Percentiles rank a stretch among this genome's conserved stretches.
Evolutionary conservation across 2,797 vertebrate genomes (phyloP).

Genomic region (Parauchenoglanis ngamensis): DNA sequence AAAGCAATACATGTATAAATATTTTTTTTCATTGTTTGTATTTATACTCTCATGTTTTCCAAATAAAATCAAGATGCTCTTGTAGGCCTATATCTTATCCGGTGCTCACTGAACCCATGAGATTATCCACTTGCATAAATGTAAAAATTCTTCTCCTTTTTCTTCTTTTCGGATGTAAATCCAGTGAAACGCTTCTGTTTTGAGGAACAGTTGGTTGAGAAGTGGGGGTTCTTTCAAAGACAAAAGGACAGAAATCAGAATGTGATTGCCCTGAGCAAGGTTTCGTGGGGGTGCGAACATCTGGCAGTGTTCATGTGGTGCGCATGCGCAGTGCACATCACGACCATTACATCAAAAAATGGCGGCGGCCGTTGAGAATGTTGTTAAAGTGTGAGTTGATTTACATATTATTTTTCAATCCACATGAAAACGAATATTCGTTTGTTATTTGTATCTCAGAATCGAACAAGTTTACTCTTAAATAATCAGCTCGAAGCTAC

Average conservation of each 20-base stretch:
- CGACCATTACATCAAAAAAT: slow-evolving; percentile 79
- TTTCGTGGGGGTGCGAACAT: slow-evolving; percentile 13
- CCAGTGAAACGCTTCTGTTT: neutral
- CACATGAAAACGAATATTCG: slow-evolving; percentile 4
- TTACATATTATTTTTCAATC: slow-evolving; percentile 42
- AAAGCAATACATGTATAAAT: neutral
- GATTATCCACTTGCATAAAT: neutral
- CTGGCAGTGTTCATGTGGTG: neutral
- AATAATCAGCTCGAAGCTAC: neutral
- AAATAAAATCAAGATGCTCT: neutral
- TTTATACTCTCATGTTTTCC: neutral
- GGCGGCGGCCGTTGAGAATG: slow-evolving; percentile 84
- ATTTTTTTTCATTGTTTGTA: neutral
- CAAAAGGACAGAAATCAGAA: slow-evolving; percentile 6
- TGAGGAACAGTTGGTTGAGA: neutral
- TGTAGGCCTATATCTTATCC: neutral
- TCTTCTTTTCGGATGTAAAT: too few relatives aligned
- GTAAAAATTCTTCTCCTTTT: neutral
- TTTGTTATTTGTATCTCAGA: neutral
- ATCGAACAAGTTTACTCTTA: neutral
- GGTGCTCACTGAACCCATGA: too few relatives aligned
- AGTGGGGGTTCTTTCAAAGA: neutral
- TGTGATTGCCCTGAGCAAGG: neutral
- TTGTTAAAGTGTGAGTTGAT: slow-evolving; percentile 85
- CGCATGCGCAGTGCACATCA: slow-evolving; percentile 72